phyloP scores from a whole-genome alignment of 2,113 vertebrate species.

The Paralichthys olivaceus region DNA sequence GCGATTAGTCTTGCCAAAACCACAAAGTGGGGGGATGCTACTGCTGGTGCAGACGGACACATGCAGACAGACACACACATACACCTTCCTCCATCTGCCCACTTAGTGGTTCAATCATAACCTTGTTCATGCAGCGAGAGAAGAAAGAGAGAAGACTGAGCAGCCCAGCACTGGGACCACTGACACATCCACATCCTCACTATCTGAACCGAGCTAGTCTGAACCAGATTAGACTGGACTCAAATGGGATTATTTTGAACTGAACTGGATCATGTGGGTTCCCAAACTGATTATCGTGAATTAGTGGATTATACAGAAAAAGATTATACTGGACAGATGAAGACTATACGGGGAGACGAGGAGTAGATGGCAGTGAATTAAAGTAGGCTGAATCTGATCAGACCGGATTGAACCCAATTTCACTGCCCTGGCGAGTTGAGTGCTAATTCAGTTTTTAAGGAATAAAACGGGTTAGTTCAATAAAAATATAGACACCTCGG shows the following conservation, averaged over 20 bases:
- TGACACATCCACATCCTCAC: conserved; percentile 48
- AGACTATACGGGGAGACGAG: conserved; percentile 21
- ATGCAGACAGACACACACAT: conserved; percentile 44
- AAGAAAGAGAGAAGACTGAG: conserved; percentile 41
- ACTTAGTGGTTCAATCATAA: conserved; percentile 66
- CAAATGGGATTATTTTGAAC: conserved; percentile 62
- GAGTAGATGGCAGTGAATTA: conserved; percentile 11
- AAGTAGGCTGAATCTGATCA: conserved; percentile 47
- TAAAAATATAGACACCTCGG: background rate
- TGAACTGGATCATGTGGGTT: conserved; percentile 61
- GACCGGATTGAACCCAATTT: conserved; percentile 27
- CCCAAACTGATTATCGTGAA: conserved; percentile 66
- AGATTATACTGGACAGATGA: conserved; percentile 50
- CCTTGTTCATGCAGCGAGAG: conserved; percentile 57
- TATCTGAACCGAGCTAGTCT: conserved; percentile 47
- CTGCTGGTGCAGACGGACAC: conserved; percentile 60
- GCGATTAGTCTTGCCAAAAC: conserved; percentile 57
- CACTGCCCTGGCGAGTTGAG: background rate
- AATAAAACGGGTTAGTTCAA: conserved; percentile 20
- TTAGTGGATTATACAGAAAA: conserved; percentile 59
- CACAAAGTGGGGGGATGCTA: conserved; percentile 51
- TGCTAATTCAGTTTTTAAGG: conserved; percentile 1
- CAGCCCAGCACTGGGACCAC: conserved; percentile 24
- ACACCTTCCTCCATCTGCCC: conserved; percentile 75
- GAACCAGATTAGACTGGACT: conserved; percentile 66